Percentiles rank a stretch among this genome's conserved stretches.
phyloP scores from a whole-genome alignment of 1,140 invertebrate species.

The Philotrypesis tridentata region DNA sequence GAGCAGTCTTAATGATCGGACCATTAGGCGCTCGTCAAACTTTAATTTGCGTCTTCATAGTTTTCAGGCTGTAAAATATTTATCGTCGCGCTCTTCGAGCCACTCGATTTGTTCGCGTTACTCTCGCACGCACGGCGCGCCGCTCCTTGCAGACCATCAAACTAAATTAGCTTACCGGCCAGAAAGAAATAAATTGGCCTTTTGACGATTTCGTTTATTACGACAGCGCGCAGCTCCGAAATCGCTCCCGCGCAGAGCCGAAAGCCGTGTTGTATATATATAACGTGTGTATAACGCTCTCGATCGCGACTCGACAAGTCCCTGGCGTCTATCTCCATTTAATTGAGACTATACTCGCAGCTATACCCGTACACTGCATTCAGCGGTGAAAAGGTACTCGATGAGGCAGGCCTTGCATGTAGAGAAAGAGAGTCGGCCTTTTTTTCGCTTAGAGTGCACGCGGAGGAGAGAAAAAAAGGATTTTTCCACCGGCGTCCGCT shows the following conservation, averaged over 20 bases:
- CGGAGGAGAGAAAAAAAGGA: too few relatives aligned
- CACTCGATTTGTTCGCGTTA: constrained; percentile 11
- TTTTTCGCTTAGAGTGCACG: constrained; percentile 32
- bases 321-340: constrained; percentile 1
- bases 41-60: constrained; percentile 41
- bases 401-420: not conserved
- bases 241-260: not conserved
- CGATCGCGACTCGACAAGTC: constrained; percentile 1
- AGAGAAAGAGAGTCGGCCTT: not conserved
- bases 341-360: not conserved
- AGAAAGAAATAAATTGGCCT: not conserved
- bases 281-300: too few relatives aligned
- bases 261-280: too few relatives aligned
- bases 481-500: constrained; percentile 21
- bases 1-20: constrained; percentile 34
- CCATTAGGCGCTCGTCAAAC: constrained; percentile 40
- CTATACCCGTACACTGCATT: too few relatives aligned
- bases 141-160: too few relatives aligned
- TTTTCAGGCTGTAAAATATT: constrained; percentile 39
- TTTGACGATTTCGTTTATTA: not conserved
- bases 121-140: too few relatives aligned
- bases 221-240: not conserved
- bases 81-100: constrained; percentile 32
- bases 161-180: not conserved
- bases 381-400: not conserved